Base-by-base conservation (phyloP, 2,797 vertebrate genomes). In the Coregonus suidteri region DNA sequence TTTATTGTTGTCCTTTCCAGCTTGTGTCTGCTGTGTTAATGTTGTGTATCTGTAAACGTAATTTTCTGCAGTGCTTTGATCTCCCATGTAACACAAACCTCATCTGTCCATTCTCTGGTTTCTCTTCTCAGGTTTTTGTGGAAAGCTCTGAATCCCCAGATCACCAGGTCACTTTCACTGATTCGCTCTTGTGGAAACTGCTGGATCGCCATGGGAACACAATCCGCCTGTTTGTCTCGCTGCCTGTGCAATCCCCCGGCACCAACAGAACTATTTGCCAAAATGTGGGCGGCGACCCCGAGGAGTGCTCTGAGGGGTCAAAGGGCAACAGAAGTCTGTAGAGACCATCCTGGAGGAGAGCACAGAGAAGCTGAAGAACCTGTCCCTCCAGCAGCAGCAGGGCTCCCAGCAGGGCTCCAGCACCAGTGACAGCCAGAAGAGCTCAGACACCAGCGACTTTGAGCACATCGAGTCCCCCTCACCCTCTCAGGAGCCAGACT, bases 321-420 rank as follows among this genome's bases (percentile, higher is more conserved):
- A 96, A 97, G 90, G 94, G 93, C 83, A 93, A 90, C 90, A 93
- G 94, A 98, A 97, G 85, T 97, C 97, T 71, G 97, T 99, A 25
- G 98, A 98, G 81, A 97, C 97, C n/a, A 97, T 99, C 87, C 90
- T 99, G 15, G 97, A 99, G 89, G 98, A 99, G 90, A 99, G 97
- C 92, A 99, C 98, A 0, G 98, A 99, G 85, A 99, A 98, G 86
- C 95, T 99, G 76, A 98, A 98, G 94, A 98, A 95, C 77, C 92
- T 99, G 82, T 99, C 98, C 9, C 90, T 98, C 71, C 97, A 96
- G 84, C 91, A 90, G 73, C 89, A 89, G 81, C 76, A 95, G 80
- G 94, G 95, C 71, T 96, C 95, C 14, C 89, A 89, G 81, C 76
- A 95, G 80, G 94, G 95, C 71, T 96, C 95, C 14, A 96, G 96